These are phyloP conservation scores for Psittacus erithacus DNA, from an alignment of 2,113 vertebrate genomes.

Conservation along the genomic window DNA sequence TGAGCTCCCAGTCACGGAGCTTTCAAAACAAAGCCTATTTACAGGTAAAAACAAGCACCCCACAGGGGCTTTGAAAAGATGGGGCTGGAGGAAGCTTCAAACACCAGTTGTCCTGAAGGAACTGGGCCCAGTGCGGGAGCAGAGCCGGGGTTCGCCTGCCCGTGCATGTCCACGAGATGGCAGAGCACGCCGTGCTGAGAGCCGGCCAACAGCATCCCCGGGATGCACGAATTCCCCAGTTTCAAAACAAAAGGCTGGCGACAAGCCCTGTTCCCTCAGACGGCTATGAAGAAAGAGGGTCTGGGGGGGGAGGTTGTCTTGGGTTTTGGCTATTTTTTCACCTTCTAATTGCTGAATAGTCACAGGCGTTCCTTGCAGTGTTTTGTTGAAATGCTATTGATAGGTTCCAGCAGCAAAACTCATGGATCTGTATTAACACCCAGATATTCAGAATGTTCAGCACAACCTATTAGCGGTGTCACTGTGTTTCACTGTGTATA, in stretches of 20 bases:
- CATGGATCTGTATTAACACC: not conserved
- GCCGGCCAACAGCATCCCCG: not conserved
- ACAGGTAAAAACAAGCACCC: not conserved
- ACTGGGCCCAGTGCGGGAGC: fast-evolving
- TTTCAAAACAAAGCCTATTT: not conserved
- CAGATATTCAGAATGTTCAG: not conserved
- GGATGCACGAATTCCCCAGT: not conserved
- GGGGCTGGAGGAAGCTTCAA: not conserved
- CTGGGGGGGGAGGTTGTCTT: not conserved
- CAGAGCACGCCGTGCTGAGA: not conserved
- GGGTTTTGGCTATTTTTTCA: not conserved
- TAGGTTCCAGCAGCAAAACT: not conserved
- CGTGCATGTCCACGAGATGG: slow-evolving; percentile 29
- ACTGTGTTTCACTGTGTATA: not conserved
- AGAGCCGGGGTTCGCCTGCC: fast-evolving
- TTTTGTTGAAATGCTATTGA: not conserved
- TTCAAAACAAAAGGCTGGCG: not conserved
- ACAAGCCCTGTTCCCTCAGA: not conserved
- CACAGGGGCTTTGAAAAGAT: not conserved
- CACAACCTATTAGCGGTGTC: not conserved
- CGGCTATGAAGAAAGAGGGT: not conserved
- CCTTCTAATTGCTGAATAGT: not conserved
- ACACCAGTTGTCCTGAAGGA: fast-evolving
- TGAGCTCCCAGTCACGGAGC: not conserved
- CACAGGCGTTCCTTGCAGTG: not conserved